Evolutionary conservation across 2,888 invertebrate genomes (phyloP), one percentile per base, ranked within the genome.

Genomic region (Trachelus stipa): DNA sequence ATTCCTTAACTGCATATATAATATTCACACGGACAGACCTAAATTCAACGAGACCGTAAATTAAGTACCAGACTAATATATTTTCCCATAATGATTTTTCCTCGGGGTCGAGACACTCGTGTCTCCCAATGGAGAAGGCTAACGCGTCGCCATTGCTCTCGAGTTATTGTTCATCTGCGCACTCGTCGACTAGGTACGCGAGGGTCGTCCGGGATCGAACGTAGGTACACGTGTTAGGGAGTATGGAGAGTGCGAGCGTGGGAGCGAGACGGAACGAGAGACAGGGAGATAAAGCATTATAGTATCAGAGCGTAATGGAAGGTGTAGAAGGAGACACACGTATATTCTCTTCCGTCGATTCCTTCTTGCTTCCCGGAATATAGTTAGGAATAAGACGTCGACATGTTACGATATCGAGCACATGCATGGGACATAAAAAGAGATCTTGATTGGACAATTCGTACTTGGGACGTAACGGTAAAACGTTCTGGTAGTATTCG

Each of bases 201-300:
- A 71, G 34, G 12, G 12, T 34, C 31, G 31, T 71, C 71, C 71
- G 71, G 34, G 71, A 71, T 71, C 85, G 85, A 82, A 77, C 83
- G 80, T 81, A 84, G 83, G 81, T 83, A 82, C 82, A 85, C 83
- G 78, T 82, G 84, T 84, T 56, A 40, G 73, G 68, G 79, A 77
- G 77, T 84, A 81, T 77, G 74, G 77, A 73, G 75, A 75, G 82
- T 80, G 68, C 11, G 76, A 37, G 15, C 9, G 73, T 6, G 40
- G 23, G 37, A n/a, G 23, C 69, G 30, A 40, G 34, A 40, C 56
- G 69, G 56, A 30, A 35, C 33, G 23, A 15, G 40, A 40, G 40
- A 56, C 23, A 56, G 56, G 9, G 9, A 56, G 56, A 56, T 23
- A 23, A 56, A 56, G 56, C 56, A 56, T 56, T 56, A 56, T 56